Evolutionary conservation across 2,113 vertebrate genomes (phyloP), one percentile per base, ranked within the genome.

Genomic region (Sylvilagus bachmani): DNA sequence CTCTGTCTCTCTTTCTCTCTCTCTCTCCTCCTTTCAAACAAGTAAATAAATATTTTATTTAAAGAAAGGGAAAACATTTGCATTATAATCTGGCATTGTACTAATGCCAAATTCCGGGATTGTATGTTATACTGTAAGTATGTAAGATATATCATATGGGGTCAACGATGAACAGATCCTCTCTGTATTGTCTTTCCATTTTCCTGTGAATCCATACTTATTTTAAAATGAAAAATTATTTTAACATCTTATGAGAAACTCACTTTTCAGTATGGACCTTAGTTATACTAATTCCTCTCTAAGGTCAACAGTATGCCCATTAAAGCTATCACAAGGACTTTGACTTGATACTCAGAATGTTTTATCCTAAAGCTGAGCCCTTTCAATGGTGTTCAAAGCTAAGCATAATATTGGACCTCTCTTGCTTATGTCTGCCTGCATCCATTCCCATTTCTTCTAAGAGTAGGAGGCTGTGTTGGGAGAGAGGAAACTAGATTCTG

Each of bases 331-430:
- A 22, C 25, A 36, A 29, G 44, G 31, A 71, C 10, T 61, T 90
- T 79, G 36, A 62, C n/a, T 3, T 3, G 58, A 85, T 70, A 61
- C 3, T 89, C 88, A 31, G 3, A 22, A 77, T 1, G 58, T 2
- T 80, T 94, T 82, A 82, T n/a, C 38, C 70, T 64, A 90, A 71
- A 92, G 36, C 86, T 75, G 71, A 44, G 88, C 66, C 61, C 1
- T 61, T 69, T 73, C 64, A 66, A 36, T 58, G 17, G 21, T 21
- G 11, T 12, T 33, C 29, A 71, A 93, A 77, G 51, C 6, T 89
- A 69, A 96, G 22, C 81, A 5, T n/a, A 66, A 75, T 53, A 58
- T 6, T 36, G 11, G 14, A 22, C 3, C 0, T 82, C 25, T 74
- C 38, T 86, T 61, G 5, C 4, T 78, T 36, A 29, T 53, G 2